Conservation (phyloP, 2,888 invertebrate genomes). For the Dioctria linearis region DNA sequence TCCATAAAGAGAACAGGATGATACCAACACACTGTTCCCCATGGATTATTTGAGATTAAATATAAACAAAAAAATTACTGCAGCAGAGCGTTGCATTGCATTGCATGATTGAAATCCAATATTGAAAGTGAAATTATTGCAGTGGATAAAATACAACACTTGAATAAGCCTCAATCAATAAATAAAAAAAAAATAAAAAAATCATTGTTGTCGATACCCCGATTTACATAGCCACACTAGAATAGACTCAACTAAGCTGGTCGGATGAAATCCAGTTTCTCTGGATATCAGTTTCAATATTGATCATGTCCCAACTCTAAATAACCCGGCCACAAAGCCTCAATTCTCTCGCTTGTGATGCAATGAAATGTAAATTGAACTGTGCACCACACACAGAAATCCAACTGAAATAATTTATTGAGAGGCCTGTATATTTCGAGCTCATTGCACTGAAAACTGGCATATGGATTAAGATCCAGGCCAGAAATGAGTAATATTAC, state of each 20-base stretch:
- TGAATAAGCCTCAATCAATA: too few relatives aligned
- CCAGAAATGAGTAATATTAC: neutral
- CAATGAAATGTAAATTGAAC: neutral
- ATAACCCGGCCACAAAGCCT: neutral
- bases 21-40: neutral
- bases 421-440: neutral
- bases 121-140: neutral
- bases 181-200: neutral
- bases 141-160: neutral
- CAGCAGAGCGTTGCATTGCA: neutral
- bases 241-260: neutral
- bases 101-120: too few relatives aligned
- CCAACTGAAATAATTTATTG: neutral
- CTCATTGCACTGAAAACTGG: neutral
- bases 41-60: conserved; percentile 2
- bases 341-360: neutral
- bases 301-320: neutral
- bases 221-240: neutral
- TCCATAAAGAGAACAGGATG: neutral
- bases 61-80: neutral
- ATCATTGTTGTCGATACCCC: neutral
- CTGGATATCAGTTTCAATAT: neutral
- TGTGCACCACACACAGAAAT: neutral
- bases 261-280: neutral
- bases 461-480: neutral